Percentiles rank a stretch among this genome's conserved stretches.
Evolutionary conservation across 2,888 invertebrate species (phyloP).

Genomic region (Gisinianus flammeolus): DNA sequence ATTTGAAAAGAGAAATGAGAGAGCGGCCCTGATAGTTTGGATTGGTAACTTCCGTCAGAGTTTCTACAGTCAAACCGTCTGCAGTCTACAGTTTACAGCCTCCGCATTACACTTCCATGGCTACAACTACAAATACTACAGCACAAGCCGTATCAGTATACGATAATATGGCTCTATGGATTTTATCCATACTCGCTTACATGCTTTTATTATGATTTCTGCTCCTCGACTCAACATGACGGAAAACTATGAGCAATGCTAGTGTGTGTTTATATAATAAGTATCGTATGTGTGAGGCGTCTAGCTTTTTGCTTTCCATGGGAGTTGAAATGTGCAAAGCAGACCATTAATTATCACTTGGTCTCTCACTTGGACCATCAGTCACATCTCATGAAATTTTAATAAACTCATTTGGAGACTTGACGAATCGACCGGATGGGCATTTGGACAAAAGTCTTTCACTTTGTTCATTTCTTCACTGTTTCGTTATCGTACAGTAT

Average conservation of each 20-base stretch:
- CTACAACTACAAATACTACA: too few relatives aligned
- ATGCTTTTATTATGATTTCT: background rate
- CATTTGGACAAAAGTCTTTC: too few relatives aligned
- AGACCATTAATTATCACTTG: background rate
- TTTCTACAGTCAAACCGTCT: background rate
- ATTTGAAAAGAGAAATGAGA: constrained; percentile 5
- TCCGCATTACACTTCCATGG: background rate
- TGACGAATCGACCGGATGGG: background rate
- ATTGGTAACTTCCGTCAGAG: constrained; percentile 1
- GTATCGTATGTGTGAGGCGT: background rate
- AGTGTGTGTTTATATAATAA: background rate
- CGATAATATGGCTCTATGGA: too few relatives aligned
- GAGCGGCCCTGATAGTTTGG: background rate
- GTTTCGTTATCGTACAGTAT: too few relatives aligned
- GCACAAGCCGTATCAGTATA: too few relatives aligned
- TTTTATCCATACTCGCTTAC: background rate
- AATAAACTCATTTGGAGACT: background rate
- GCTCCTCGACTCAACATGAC: too few relatives aligned
- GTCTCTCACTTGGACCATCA: background rate
- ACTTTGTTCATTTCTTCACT: too few relatives aligned
- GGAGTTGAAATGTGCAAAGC: constrained; percentile 11
- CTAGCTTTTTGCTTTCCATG: background rate
- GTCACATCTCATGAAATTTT: constrained; percentile 21
- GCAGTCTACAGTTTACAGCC: background rate
- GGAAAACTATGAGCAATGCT: background rate